These are phyloP conservation scores for Eleutherodactylus coqui DNA, from an alignment of 2,797 vertebrate species.

Conservation along the genomic window DNA sequence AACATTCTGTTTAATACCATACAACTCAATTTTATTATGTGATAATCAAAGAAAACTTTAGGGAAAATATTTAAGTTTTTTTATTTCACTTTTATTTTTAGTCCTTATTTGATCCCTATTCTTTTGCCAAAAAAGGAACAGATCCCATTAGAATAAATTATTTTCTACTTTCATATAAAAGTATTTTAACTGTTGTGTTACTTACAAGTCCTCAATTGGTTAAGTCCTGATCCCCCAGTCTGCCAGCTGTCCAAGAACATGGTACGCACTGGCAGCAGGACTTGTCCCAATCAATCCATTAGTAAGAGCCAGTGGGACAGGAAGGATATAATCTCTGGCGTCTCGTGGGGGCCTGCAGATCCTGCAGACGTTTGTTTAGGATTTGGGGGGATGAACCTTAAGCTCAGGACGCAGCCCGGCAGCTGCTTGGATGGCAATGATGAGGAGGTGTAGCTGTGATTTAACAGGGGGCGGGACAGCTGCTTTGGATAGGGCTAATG, in stretches of 20 bases:
- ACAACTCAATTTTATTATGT: background rate
- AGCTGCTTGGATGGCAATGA: slow-evolving; percentile 49
- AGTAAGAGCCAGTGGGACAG: slow-evolving; percentile 42
- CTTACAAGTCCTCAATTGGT: background rate
- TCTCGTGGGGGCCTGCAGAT: slow-evolving; percentile 53
- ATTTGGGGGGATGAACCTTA: slow-evolving; percentile 62
- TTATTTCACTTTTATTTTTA: background rate
- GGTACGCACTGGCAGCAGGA: slow-evolving; percentile 24
- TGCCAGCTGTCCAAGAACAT: slow-evolving; percentile 38
- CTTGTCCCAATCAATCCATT: slow-evolving; percentile 23
- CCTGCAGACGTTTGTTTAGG: slow-evolving; percentile 61
- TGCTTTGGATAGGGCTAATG: slow-evolving; percentile 58
- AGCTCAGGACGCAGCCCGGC: slow-evolving; percentile 57
- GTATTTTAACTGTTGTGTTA: background rate
- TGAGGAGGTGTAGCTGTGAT: slow-evolving; percentile 11
- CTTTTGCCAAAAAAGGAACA: background rate
- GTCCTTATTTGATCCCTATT: background rate
- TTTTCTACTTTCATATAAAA: background rate
- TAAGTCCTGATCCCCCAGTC: slow-evolving; percentile 1
- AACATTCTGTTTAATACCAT: no score
- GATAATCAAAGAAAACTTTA: background rate
- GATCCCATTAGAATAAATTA: background rate
- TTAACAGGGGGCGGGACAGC: slow-evolving; percentile 52
- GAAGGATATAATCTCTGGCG: slow-evolving; percentile 57
- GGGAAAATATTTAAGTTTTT: background rate